phyloP scores from a whole-genome alignment of 2,113 vertebrate species.

The Sakesphorus luctuosus region DNA sequence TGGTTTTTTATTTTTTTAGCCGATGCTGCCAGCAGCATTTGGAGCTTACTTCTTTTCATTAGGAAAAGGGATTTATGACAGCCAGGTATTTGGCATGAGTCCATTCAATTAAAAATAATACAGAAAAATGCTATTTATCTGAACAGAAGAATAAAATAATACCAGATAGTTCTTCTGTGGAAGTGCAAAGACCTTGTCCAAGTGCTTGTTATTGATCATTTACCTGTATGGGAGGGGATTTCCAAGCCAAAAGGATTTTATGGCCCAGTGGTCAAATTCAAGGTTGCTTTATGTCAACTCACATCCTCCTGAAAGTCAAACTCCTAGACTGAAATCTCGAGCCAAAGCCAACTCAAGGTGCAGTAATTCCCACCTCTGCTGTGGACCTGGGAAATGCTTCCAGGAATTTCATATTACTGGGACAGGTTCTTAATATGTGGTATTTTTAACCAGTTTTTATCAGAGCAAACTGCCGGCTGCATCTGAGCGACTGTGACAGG shows the following conservation, averaged over 20 bases:
- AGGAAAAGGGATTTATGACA: slow-evolving; percentile 13
- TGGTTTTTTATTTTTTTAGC: neutral
- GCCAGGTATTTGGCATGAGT: neutral
- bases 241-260: neutral
- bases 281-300: neutral
- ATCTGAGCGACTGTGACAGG: no score
- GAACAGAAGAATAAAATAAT: neutral
- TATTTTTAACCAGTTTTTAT: neutral
- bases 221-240: neutral
- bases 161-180: neutral
- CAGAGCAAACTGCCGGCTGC: neutral
- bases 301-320: neutral
- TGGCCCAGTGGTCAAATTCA: neutral
- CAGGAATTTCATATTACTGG: fast-evolving
- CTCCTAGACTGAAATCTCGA: neutral
- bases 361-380: neutral
- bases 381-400: neutral
- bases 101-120: slow-evolving; percentile 39
- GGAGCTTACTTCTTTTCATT: neutral
- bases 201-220: neutral
- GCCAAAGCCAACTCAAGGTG: neutral
- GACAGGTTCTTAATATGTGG: neutral
- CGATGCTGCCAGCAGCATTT: neutral
- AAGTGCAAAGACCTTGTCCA: neutral
- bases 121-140: neutral